Base-by-base conservation (phyloP, 2,797 vertebrate species). In the Halcyon smyrnensis region DNA sequence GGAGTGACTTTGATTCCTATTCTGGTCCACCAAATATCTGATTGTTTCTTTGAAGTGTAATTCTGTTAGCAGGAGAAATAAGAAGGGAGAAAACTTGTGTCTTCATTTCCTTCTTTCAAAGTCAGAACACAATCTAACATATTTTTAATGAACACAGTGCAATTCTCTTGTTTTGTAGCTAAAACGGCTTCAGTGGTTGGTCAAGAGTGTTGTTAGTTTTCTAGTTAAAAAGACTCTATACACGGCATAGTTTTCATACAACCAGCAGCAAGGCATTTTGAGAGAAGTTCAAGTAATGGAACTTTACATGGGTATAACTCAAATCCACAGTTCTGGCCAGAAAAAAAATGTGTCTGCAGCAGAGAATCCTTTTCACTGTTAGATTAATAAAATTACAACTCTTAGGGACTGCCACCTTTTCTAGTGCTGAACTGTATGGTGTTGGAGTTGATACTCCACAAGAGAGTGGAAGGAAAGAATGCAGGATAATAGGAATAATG, bases 401-500 rank as follows among this genome's bases (percentile, higher is more conserved):
- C 56, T 18, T 50, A 13, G 16, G 34, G 48, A 43, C 24, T 91
- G 21, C 19, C 32, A 46, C 73, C 21, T 91, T 65, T 87, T 24
- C 76, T 81, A 91, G 21, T 43, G 32, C 53, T 4, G 4, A 27
- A 50, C 54, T 84, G 9, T 36, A 27, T 27, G 57, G 27, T 34
- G 8, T 51, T 95, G 67, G 59, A 90, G 67, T 70, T 0, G 0
- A 69, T 86, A 43, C 6, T 74, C 50, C 63, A 53, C 32, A 63
- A 91, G 3, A 77, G 70, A 76, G 24, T 90, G 70, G 77, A 94
- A 91, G 67, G 67, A 74, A 94, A 91, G 60, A 90, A 89, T 94
- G 83, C 64, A 92, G 67, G 64, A 74, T 90, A 92, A 95, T 95
- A 88, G 77, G 77, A 95, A 92, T 95, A 96, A 74, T 48, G 93